phyloP scores from a whole-genome alignment of 2,113 vertebrate genomes.

The Seriola aureovittata region DNA sequence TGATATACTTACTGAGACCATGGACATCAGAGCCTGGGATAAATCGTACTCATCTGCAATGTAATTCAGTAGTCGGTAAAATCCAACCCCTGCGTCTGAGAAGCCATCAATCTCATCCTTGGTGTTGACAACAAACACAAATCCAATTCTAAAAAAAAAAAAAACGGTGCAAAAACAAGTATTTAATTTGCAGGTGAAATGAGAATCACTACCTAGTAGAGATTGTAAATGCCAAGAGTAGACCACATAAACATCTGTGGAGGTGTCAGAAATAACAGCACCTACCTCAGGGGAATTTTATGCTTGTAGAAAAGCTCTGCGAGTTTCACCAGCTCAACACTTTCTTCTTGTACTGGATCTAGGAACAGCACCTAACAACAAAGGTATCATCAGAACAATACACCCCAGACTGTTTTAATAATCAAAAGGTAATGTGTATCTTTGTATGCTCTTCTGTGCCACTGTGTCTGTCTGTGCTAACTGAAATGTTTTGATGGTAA shows the following conservation, averaged over 20 bases:
- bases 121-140: constrained; percentile 93
- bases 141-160: constrained; percentile 90
- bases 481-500: not conserved
- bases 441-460: not conserved
- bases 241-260: constrained; percentile 50
- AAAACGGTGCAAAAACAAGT: constrained; percentile 54
- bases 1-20: constrained; percentile 89
- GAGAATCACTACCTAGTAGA: constrained; percentile 63
- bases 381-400: constrained; percentile 4
- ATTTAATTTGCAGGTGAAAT: constrained; percentile 74
- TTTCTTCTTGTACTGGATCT: constrained; percentile 90
- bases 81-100: constrained; percentile 89
- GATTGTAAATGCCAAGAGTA: constrained; percentile 65
- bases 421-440: not conserved
- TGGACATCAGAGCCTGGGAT: constrained; percentile 89
- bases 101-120: constrained; percentile 89
- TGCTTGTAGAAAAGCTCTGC: constrained; percentile 91
- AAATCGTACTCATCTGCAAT: constrained; percentile 89
- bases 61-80: constrained; percentile 93
- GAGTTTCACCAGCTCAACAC: constrained; percentile 89
- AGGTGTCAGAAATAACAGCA: constrained; percentile 44
- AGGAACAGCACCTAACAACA: constrained; percentile 91
- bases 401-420: not conserved
- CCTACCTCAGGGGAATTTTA: constrained; percentile 93
- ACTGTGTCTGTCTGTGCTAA: not conserved